phyloP scores from a whole-genome alignment of 2,113 vertebrate species.

The Triplophysa siluroides region DNA sequence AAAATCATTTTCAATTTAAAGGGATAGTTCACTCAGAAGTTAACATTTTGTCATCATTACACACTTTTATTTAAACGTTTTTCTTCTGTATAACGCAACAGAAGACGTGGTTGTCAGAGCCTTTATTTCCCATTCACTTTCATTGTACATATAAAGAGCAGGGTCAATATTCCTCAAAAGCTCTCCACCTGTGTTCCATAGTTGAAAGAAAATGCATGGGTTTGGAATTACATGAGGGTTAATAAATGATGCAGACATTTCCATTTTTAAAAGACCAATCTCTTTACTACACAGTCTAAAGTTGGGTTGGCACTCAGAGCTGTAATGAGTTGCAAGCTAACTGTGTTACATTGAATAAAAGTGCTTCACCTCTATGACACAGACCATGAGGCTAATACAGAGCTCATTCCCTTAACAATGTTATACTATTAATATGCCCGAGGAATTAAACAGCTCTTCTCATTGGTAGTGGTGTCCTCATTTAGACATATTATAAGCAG shows the following conservation, averaged over 20 bases:
- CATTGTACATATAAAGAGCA: too few species aligned
- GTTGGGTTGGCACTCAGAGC: not conserved
- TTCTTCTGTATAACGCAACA: too few species aligned
- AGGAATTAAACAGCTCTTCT: not conserved
- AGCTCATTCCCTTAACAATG: constrained; percentile 26
- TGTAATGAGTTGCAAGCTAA: constrained; percentile 2
- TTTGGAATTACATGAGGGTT: too few species aligned
- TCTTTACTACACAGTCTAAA: not conserved
- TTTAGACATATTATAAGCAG: not conserved
- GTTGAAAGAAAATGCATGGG: too few species aligned
- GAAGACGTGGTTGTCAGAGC: too few species aligned
- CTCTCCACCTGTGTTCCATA: too few species aligned
- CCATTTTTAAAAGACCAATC: too few species aligned
- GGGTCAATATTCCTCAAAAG: too few species aligned
- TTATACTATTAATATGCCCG: constrained; percentile 19
- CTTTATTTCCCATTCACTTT: too few species aligned
- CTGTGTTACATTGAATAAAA: constrained; percentile 24
- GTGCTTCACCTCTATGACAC: constrained; percentile 14
- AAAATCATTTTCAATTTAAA: not conserved
- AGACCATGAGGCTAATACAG: constrained; percentile 22
- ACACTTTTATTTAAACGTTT: not conserved
- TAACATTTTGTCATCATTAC: not conserved
- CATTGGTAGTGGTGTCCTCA: constrained; percentile 8
- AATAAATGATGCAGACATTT: too few species aligned
- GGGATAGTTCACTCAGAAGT: not conserved